phyloP scores from a whole-genome alignment of 2,113 vertebrate species.

The Ellobius talpinus region DNA sequence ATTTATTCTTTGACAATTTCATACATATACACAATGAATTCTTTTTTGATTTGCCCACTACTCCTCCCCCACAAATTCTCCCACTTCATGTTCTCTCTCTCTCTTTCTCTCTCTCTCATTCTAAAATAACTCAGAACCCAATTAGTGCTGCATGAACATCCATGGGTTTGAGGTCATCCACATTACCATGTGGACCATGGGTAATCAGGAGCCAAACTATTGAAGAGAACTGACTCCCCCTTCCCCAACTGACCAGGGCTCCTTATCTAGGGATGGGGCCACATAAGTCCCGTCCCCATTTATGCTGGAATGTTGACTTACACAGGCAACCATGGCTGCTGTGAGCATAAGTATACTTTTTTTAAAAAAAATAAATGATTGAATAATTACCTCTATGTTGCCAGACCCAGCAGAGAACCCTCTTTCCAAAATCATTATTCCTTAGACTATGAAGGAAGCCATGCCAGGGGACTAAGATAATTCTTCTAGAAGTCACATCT shows the following conservation, averaged over 20 bases:
- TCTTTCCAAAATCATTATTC: conserved; percentile 28
- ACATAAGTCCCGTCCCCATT: background rate
- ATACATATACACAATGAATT: background rate
- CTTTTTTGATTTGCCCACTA: background rate
- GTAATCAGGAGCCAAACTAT: background rate
- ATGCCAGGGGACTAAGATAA: conserved; percentile 25
- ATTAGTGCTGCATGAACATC: background rate
- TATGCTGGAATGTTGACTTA: background rate
- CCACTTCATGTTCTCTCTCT: background rate
- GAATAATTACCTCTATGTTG: background rate
- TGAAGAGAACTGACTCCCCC: background rate
- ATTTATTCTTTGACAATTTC: background rate
- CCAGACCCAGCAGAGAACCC: background rate
- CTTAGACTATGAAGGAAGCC: background rate
- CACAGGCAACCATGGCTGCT: background rate
- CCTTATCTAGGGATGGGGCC: background rate
- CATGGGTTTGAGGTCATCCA: background rate
- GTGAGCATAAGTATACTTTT: background rate
- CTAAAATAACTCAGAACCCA: background rate
- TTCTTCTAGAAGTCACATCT: background rate
- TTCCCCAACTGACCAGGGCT: background rate
- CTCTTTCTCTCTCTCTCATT: background rate
- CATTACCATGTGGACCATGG: background rate
- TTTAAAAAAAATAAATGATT: background rate
- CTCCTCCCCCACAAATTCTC: background rate